Evolutionary conservation across 2,113 vertebrate genomes (phyloP), one percentile per base, ranked within the genome.

Genomic region (Sinocyclocheilus anshuiensis): DNA sequence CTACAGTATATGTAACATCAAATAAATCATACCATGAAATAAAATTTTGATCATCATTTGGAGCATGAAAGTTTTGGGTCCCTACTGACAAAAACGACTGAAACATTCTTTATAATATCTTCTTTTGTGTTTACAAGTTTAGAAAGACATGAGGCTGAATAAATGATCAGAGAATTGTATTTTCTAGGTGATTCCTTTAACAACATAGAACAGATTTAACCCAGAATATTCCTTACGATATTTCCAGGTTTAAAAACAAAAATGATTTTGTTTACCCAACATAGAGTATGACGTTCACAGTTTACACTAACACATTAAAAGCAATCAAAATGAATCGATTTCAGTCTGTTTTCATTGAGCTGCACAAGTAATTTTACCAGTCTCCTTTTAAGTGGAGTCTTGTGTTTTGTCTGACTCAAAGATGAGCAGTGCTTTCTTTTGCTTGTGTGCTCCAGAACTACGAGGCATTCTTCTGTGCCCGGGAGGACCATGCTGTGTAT

Each of bases 401-500:
- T 13, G 65, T 69, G 63, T 67, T 26, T 67, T 65, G 63, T 10
- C 57, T 18, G 20, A 59, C 0, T 65, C 12, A 29, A 16, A 33
- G 29, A 33, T 48, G 5, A 75, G 22, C 22, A 24, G n/a, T 24
- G 72, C 71, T 75, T 75, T 75, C 39, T 24, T 24, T 48, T 75
- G 42, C 22, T 81, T 55, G 10, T 83, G 36, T 78, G 45, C 57
- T 85, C 53, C 87, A 99, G 98, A 96, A 99, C 93, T 99, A 98
- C 0, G 94, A 99, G 84, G 97, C 95, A 81, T 99, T 99, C 93
- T 99, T 99, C 2, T 96, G 98, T 90, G 98, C 98, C 4, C 95
- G 97, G 90, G 98, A 99, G 94, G 97, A 99, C 90, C 98, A 99
- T 0, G 96, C 96, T 0, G 96, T 99, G 6, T 99, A 99, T 71